Percentiles rank a stretch among this genome's conserved stretches.
Conservation (phyloP, 2,113 vertebrate species). For the Xenopus borealis region DNA sequence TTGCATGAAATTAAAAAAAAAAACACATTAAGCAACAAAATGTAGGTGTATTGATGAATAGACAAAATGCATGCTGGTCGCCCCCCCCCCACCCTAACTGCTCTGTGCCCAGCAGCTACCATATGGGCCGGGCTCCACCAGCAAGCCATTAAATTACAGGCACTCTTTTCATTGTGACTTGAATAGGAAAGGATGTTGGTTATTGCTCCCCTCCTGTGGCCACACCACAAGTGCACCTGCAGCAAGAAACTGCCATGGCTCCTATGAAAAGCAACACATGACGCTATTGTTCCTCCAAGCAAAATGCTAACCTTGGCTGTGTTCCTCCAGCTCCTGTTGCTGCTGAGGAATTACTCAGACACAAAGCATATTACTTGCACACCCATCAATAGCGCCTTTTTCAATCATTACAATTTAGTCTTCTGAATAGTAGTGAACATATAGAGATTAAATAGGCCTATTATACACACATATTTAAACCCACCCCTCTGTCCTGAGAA, state of each 20-base stretch:
- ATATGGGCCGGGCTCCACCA: constrained; percentile 62
- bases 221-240: constrained; percentile 67
- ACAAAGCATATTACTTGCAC: constrained; percentile 45
- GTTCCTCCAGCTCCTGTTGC: constrained; percentile 44
- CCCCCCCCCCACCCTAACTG: constrained; percentile 49
- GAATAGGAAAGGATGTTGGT: constrained; percentile 62
- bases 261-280: constrained; percentile 56
- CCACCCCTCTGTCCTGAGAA: no score
- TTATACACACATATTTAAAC: no score
- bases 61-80: constrained; percentile 49
- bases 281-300: constrained; percentile 53
- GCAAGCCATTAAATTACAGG: constrained; percentile 62
- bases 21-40: constrained; percentile 15
- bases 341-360: constrained; percentile 51
- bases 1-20: constrained; percentile 1
- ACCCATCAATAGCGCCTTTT: neutral
- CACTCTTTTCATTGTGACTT: constrained; percentile 58
- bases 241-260: constrained; percentile 52
- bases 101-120: constrained; percentile 54
- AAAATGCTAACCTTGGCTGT: constrained; percentile 51
- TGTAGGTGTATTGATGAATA: constrained; percentile 37
- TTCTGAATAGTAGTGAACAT: no score
- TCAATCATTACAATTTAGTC: neutral
- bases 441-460: no score
- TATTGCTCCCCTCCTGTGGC: constrained; percentile 59